Evolutionary conservation across 2,888 invertebrate genomes (phyloP).

Genomic region (Hirtodrosophila confusa): DNA sequence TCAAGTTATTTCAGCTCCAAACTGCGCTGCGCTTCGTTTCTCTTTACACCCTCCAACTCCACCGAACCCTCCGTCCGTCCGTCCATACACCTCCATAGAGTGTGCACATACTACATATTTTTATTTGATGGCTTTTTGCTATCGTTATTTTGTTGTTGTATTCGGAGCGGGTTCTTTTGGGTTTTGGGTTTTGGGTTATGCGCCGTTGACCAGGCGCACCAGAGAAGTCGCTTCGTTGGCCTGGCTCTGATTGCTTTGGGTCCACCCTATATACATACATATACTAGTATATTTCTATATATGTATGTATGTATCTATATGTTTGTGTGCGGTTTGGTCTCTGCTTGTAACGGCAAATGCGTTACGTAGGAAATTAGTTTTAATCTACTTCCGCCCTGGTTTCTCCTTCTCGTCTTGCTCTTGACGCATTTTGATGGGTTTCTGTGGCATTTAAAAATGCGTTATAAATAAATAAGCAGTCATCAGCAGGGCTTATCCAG

Average conservation of each 20-base stretch:
- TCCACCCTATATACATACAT: conserved; percentile 26
- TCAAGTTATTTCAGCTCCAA: conserved; percentile 57
- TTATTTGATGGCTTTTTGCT: conserved; percentile 65
- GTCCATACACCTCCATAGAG: not conserved
- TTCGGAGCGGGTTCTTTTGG: conserved; percentile 35
- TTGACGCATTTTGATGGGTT: conserved; percentile 18
- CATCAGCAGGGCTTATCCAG: conserved; percentile 31
- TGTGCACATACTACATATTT: conserved; percentile 30
- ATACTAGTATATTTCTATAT: conserved; percentile 9
- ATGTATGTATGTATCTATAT: not conserved
- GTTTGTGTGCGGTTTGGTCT: conserved; percentile 27
- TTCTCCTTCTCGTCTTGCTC: conserved; percentile 33
- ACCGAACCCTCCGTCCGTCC: no score
- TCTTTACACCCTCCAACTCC: conserved; percentile 12
- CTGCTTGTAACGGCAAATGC: conserved; percentile 31
- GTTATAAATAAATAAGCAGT: conserved; percentile 69
- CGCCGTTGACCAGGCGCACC: conserved; percentile 57
- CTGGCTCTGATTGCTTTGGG: conserved; percentile 72
- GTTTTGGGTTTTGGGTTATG: conserved; percentile 68
- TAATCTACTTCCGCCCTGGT: conserved; percentile 68
- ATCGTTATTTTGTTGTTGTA: conserved; percentile 40
- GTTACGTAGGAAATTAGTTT: conserved; percentile 74
- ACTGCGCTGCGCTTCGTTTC: conserved; percentile 3
- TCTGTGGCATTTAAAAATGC: conserved; percentile 59
- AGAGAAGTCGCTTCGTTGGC: conserved; percentile 48